Percentiles rank a stretch among this genome's conserved stretches.
These are phyloP conservation scores for Piscicola geometra DNA, from an alignment of 2,888 invertebrate species.

Conservation along the genomic window DNA sequence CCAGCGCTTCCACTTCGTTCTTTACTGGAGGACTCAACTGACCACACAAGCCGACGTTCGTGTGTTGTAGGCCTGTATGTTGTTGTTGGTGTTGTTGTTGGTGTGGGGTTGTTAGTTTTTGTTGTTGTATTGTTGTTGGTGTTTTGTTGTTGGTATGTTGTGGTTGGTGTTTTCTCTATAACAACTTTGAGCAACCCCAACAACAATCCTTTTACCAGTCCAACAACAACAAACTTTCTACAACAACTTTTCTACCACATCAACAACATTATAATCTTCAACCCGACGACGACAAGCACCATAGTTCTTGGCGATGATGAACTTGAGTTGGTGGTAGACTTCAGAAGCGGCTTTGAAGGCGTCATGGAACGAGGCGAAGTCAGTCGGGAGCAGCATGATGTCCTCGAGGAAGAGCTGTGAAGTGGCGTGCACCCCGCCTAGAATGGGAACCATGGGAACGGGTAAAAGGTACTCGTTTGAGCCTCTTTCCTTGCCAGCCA, in stretches of 20 bases:
- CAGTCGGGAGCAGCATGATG: constrained; percentile 92
- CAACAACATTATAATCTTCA: no score
- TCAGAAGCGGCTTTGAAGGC: constrained; percentile 98
- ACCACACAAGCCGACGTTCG: constrained; percentile 16
- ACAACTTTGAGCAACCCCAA: no score
- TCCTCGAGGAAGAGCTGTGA: constrained; percentile 69
- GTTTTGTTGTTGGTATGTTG: no score
- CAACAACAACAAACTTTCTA: no score
- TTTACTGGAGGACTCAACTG: constrained; percentile 16
- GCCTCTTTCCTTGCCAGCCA: no score
- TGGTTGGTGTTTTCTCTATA: no score
- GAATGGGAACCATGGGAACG: constrained; percentile 22
- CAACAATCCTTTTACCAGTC: no score
- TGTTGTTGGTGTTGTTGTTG: no score
- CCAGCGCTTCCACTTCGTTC: constrained; percentile 29
- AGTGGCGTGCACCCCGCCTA: constrained; percentile 13
- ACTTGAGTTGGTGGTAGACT: constrained; percentile 77
- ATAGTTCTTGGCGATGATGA: constrained; percentile 19
- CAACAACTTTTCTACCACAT: no score
- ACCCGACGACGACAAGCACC: no score
- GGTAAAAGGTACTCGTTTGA: background rate
- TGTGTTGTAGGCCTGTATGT: background rate
- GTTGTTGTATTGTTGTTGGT: no score
- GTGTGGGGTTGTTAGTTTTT: no score
- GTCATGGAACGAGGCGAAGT: constrained; percentile 84